phyloP scores from a whole-genome alignment of 2,888 invertebrate species.

The Dryobotodes eremita region DNA sequence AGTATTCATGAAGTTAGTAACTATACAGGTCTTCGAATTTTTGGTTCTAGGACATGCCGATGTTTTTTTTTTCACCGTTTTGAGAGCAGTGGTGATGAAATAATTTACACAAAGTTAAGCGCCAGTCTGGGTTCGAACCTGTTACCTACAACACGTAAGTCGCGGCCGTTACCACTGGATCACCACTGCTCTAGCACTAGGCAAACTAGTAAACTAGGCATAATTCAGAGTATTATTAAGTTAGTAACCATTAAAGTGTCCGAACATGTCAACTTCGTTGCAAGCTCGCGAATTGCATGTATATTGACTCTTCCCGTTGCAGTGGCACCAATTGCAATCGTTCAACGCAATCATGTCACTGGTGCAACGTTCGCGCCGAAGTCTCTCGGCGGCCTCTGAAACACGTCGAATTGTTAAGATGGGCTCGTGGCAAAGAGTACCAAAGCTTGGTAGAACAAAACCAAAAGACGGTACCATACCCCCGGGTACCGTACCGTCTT shows the following conservation, averaged over 20 bases:
- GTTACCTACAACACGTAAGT: background rate
- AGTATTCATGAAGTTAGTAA: too few relatives aligned
- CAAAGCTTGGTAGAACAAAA: background rate
- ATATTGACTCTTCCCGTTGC: constrained; percentile 69
- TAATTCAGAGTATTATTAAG: background rate
- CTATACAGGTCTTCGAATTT: background rate
- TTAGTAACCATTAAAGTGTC: constrained; percentile 84
- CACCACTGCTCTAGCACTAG: background rate
- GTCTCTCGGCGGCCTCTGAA: constrained; percentile 71
- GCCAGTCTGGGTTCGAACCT: background rate
- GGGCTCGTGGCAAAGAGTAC: background rate
- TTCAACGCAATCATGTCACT: constrained; percentile 74
- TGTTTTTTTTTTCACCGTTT: background rate
- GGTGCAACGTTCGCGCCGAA: constrained; percentile 75
- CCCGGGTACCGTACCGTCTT: too few relatives aligned
- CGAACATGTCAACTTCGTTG: constrained; percentile 81
- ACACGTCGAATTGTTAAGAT: constrained; percentile 19
- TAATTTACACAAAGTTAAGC: background rate
- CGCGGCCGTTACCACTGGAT: background rate
- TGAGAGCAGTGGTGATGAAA: background rate
- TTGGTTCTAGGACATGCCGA: background rate
- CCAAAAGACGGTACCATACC: background rate
- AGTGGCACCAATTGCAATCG: constrained; percentile 86
- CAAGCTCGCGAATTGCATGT: constrained; percentile 79
- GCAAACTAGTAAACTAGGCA: background rate